phyloP scores from a whole-genome alignment of 1,140 invertebrate species.

The Cherax quadricarinatus region DNA sequence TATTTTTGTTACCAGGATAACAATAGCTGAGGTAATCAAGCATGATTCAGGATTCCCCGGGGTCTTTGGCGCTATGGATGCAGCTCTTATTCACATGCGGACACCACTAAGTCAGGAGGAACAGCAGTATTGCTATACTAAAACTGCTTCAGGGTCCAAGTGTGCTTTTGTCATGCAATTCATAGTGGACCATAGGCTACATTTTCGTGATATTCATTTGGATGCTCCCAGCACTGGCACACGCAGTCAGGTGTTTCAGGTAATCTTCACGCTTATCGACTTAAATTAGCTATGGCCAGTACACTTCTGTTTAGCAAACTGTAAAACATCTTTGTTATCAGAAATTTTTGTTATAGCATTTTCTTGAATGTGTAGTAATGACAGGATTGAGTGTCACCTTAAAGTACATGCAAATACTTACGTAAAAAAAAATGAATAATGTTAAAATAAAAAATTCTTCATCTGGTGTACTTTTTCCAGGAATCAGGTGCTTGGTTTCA shows the following conservation, averaged over 20 bases:
- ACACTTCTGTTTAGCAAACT: no score
- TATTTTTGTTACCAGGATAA: constrained; percentile 20
- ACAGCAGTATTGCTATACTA: neutral
- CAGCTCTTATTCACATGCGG: constrained; percentile 28
- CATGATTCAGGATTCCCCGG: constrained; percentile 33
- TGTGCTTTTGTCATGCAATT: constrained; percentile 40
- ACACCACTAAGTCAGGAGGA: neutral
- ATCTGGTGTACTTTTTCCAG: neutral
- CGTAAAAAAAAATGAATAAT: no score
- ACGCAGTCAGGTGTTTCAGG: constrained; percentile 41
- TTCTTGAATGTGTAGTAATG: neutral
- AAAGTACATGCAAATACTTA: no score
- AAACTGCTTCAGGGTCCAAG: neutral
- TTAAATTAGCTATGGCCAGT: no score
- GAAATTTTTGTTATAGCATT: no score
- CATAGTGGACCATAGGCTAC: constrained; percentile 29
- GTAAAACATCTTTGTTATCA: no score
- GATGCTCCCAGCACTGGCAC: constrained; percentile 26
- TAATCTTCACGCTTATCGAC: neutral
- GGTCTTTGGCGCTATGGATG: constrained; percentile 40
- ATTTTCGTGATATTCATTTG: constrained; percentile 32
- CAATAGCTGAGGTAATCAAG: constrained; percentile 40
- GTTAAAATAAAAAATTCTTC: no score
- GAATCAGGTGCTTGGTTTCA: constrained; percentile 21
- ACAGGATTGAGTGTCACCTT: neutral